A percentile compares a stretch with the other conserved stretches of the same genome.
Conservation (phyloP, 30 jellyfish, hydroid and myxozoan species). For the Nemopilema nomurai region DNA sequence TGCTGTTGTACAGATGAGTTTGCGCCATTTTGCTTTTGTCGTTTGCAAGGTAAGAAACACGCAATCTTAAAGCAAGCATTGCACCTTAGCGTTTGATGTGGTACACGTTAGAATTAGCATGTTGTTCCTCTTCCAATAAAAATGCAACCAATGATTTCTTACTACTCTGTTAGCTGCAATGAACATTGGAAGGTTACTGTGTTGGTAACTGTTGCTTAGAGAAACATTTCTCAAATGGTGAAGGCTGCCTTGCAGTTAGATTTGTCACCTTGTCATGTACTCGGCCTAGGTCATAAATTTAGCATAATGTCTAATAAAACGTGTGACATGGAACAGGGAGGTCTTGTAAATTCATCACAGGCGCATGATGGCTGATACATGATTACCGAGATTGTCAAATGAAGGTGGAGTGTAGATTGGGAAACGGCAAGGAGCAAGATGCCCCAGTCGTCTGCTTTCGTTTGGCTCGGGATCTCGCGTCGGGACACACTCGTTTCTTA, state of each 20-base stretch:
- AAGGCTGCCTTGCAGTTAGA: too few relatives aligned
- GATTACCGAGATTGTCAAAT: neutral
- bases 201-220: too few relatives aligned
- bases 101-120: neutral
- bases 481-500: too few relatives aligned
- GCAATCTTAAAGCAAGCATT: neutral
- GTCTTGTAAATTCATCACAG: too few relatives aligned
- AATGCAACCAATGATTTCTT: neutral
- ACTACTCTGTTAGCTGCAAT: neutral
- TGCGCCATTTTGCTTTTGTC: constrained; percentile 8
- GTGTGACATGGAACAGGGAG: too few relatives aligned
- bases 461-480: neutral
- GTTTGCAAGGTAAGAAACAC: constrained; percentile 19
- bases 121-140: neutral
- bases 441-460: neutral
- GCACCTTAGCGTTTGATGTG: neutral
- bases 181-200: too few relatives aligned
- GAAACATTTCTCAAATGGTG: too few relatives aligned
- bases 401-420: neutral
- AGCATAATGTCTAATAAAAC: neutral
- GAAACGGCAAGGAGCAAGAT: neutral
- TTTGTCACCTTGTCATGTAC: neutral
- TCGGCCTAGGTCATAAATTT: neutral
- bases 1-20: neutral
- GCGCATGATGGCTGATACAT: too few relatives aligned